These are phyloP conservation scores for Bombus terrestris DNA, from an alignment of 1,140 invertebrate species.

Conservation along the genomic window DNA sequence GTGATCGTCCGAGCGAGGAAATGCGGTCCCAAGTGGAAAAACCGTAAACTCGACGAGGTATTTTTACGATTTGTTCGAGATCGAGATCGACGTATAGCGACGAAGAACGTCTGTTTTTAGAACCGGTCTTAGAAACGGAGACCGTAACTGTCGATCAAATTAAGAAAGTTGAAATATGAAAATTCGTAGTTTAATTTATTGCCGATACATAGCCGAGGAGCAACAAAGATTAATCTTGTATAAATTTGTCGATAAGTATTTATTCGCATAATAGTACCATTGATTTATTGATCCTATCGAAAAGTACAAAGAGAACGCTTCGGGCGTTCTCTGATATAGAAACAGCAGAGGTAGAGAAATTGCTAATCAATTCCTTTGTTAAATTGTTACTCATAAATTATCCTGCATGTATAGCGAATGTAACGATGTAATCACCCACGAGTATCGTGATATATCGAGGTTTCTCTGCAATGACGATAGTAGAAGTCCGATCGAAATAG, in stretches of 20 bases:
- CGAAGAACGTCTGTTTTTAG: too few species aligned
- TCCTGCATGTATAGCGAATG: slow-evolving; percentile 1
- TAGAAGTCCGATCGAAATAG: slow-evolving; percentile 4
- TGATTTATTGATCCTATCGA: not conserved
- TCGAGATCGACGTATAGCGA: not conserved
- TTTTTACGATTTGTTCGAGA: not conserved
- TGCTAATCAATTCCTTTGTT: slow-evolving; percentile 4
- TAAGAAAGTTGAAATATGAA: too few species aligned
- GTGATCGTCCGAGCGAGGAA: not conserved
- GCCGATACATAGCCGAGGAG: not conserved
- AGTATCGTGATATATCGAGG: slow-evolving; percentile 4
- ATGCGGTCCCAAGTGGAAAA: not conserved
- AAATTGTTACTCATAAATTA: not conserved
- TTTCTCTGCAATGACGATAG: not conserved
- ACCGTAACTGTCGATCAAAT: too few species aligned
- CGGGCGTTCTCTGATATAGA: not conserved
- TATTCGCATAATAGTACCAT: not conserved
- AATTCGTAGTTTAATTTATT: too few species aligned
- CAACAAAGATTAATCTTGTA: not conserved
- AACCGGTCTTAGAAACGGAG: too few species aligned
- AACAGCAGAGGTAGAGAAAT: not conserved
- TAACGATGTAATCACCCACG: not conserved
- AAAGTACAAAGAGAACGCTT: not conserved
- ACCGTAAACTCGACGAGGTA: not conserved
- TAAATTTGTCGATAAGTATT: not conserved